Evolutionary conservation across 2,797 vertebrate genomes (phyloP), one percentile per base, ranked within the genome.

Genomic region (Sandelia bainsii): DNA sequence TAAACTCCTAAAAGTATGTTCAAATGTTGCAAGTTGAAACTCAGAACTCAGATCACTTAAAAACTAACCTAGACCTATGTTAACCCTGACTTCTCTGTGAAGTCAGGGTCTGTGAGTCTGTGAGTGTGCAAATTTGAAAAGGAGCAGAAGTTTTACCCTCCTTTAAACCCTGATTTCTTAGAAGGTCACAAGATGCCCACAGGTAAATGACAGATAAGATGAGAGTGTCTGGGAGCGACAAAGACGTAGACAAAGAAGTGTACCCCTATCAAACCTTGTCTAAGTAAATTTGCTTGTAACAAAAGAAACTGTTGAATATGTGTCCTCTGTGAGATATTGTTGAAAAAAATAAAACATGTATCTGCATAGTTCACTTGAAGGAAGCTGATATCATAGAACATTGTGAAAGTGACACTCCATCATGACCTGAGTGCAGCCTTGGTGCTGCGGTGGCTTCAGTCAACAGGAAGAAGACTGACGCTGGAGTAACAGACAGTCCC

Each of bases 401-500:
- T 69, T 72, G 48, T 64, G 53, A 77, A 85, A 66, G 54, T 75
- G 29, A 57, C 14, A 53, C 59, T 66, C 63, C 3, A 7, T 10
- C 1, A 2, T 77, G 78, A 83, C 76, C 83, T 66, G 58, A 77
- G 64, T 27, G 52, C 62, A 74, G 32, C 75, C 59, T 61, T 83
- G 72, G 82, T n/a, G 80, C 46, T 8, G 52, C 62, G 49, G 44
- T 44, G 74, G 57, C 40, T 34, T 75, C 42, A 50, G 46, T 72
- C 84, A 87, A 89, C 92, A 92, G 92, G 91, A 93, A 92, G 77
- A 76, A 49, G 49, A 58, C 42, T 53, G 50, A 37, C 72, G 75
- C 71, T 17, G 51, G 73, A 56, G 67, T 82, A 72, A 80, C 72
- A 79, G 72, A 87, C 42, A 22, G 46, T 71, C 66, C 67, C 23